Percentiles rank a stretch among this genome's conserved stretches.
Evolutionary conservation across 2,888 invertebrate genomes (phyloP).

Genomic region (Eupithecia insigniata): DNA sequence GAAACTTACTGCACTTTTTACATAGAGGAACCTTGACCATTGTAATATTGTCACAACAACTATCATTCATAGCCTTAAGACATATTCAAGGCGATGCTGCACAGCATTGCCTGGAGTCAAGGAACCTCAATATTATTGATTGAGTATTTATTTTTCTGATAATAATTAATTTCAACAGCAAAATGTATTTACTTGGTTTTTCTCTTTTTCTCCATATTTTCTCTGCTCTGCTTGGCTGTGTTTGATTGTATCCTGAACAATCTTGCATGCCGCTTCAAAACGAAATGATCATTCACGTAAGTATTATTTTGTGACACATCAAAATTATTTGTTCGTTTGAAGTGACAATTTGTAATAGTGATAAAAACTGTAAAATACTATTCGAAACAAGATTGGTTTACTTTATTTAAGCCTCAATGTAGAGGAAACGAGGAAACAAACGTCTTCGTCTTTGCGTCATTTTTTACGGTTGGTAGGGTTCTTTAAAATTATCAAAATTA

Average conservation of each 20-base stretch:
- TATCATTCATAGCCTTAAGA: constrained; percentile 37
- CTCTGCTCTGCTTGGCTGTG: constrained; percentile 93
- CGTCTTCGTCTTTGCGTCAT: constrained; percentile 37
- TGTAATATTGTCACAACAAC: constrained; percentile 42
- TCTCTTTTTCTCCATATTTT: constrained; percentile 90
- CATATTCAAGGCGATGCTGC: constrained; percentile 34
- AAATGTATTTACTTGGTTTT: constrained; percentile 89
- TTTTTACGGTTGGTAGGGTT: constrained; percentile 51
- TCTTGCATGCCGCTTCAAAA: constrained; percentile 90
- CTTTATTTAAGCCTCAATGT: constrained; percentile 43
- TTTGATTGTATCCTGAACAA: constrained; percentile 92
- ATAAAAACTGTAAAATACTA: constrained; percentile 35
- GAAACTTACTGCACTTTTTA: constrained; percentile 81
- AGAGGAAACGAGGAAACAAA: constrained; percentile 41
- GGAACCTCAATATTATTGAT: constrained; percentile 75
- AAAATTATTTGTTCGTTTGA: constrained; percentile 58
- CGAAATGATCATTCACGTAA: constrained; percentile 90
- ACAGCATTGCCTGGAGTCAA: constrained; percentile 63
- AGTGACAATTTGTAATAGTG: constrained; percentile 48
- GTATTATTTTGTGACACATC: constrained; percentile 86
- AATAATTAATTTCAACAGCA: constrained; percentile 79
- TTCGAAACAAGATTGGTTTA: constrained; percentile 39
- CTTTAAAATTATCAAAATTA: constrained; percentile 44
- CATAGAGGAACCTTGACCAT: constrained; percentile 76
- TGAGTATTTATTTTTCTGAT: constrained; percentile 81